Base-by-base conservation (phyloP, 2,797 vertebrate species). In the Danio tinwini region DNA sequence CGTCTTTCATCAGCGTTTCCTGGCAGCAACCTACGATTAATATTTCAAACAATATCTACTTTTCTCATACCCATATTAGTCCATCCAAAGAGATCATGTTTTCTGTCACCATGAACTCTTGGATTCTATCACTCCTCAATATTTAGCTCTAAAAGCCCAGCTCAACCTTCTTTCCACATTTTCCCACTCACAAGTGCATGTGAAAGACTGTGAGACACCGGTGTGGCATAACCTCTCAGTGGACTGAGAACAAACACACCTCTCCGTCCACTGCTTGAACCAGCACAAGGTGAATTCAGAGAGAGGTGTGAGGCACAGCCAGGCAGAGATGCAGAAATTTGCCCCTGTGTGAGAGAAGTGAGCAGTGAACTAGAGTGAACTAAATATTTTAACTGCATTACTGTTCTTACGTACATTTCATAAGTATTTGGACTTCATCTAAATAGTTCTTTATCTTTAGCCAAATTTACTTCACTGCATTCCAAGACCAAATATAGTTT, bases 1-100 rank as follows among this genome's bases (percentile, higher is more conserved):
- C 3, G 1, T 16, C n/a, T 69, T 40, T 69, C 37, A 64, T 44
- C 39, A 10, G 47, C n/a, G 39, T 70, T 62, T 14, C 21, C 56
- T 65, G n/a, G 42, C 61, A 72, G 13, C n/a, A 29, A 53, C 19
- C 61, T 55, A 58, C 45, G 13, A 63, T 14, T 5, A 39, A 53
- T 71, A 4, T 73, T 73, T 80, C 78, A 55, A 73, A 17, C 69
- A 65, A 65, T 80, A 58, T 73, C 61, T 45, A 80, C n/a, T 80
- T 80, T 65, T 73, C 59, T 80, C 78, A 21, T 14, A 13, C 50
- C 45, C 47, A 45, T 79, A 64, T 62, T 21, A 64, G 14, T 39
- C 21, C 58, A 72, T 55, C 4, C 58, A 70, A 45, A 78, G 17
- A 71, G 37, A 42, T 70, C 69, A 56, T 50, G 58, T 50, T 10